A percentile compares a stretch with the other conserved stretches of the same genome.
Conservation (phyloP, 2,797 vertebrate genomes). For the Ctenopoma multispine region DNA sequence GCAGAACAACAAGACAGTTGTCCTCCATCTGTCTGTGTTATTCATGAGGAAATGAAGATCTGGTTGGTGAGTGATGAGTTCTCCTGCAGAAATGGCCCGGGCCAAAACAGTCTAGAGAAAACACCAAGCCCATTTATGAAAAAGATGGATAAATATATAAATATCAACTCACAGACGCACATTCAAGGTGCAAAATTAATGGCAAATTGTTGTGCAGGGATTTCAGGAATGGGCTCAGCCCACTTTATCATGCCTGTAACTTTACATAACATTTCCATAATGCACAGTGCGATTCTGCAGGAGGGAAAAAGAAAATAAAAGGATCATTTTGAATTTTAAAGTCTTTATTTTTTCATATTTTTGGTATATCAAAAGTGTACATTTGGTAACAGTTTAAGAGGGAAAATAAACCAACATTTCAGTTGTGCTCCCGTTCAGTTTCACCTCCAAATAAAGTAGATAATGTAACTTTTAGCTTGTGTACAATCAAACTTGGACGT, state of each 20-base stretch:
- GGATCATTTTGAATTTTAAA: background rate
- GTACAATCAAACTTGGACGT: background rate
- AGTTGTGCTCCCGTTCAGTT: background rate
- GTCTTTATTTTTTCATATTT: too few species aligned
- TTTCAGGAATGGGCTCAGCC: conserved; percentile 7
- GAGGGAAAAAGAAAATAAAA: background rate
- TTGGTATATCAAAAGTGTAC: background rate
- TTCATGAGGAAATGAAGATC: conserved; percentile 79
- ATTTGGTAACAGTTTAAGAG: background rate
- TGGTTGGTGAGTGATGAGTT: conserved; percentile 75
- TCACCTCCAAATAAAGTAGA: background rate
- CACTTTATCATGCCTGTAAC: conserved; percentile 35
- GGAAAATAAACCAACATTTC: background rate
- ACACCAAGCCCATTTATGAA: conserved; percentile 49
- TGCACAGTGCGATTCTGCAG: background rate
- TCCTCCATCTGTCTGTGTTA: conserved; percentile 81
- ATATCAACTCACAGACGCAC: conserved; percentile 37
- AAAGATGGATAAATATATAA: conserved; percentile 41
- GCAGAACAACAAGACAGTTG: conserved; percentile 71
- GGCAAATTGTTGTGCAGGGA: conserved; percentile 29
- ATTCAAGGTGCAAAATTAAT: conserved; percentile 36
- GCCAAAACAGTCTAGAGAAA: conserved; percentile 54
- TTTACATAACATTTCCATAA: conserved; percentile 37
- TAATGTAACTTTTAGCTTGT: background rate
- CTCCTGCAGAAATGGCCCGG: conserved; percentile 53